Conservation (phyloP, 2,113 vertebrate species). For the Talpa occidentalis region DNA sequence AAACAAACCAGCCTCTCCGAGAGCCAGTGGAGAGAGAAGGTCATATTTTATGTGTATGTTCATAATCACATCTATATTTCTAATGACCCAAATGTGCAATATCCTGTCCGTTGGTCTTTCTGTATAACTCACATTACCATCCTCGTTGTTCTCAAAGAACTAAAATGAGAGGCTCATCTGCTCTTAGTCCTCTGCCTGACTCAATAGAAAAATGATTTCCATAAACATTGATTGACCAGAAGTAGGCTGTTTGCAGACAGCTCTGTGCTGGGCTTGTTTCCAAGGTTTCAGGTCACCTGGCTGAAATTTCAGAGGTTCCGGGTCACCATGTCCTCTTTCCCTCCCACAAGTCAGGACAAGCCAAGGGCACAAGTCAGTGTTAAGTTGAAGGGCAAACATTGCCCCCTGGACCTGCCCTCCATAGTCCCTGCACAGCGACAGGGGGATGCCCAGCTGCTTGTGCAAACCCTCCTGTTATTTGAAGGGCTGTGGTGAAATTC, state of each 20-base stretch:
- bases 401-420: not conserved
- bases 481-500: not conserved
- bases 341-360: constrained; percentile 20
- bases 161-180: constrained; percentile 51
- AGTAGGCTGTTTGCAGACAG: constrained; percentile 8
- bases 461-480: not conserved
- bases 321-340: constrained; percentile 10
- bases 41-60: constrained; percentile 49
- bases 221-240: constrained; percentile 20
- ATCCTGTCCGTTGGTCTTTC: constrained; percentile 51
- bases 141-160: constrained; percentile 18
- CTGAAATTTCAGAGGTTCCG: constrained; percentile 49
- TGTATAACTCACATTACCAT: constrained; percentile 19
- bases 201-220: constrained; percentile 42
- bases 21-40: constrained; percentile 23
- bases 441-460: not conserved
- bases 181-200: not conserved
- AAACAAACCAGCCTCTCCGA: constrained; percentile 54
- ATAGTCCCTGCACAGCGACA: not conserved
- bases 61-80: constrained; percentile 5
- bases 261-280: constrained; percentile 1
- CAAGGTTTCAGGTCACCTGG: constrained; percentile 19
- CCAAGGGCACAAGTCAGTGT: not conserved
- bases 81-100: not conserved
- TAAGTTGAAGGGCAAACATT: not conserved